phyloP scores from a whole-genome alignment of 1,140 invertebrate species.

The Cydia strobilella region DNA sequence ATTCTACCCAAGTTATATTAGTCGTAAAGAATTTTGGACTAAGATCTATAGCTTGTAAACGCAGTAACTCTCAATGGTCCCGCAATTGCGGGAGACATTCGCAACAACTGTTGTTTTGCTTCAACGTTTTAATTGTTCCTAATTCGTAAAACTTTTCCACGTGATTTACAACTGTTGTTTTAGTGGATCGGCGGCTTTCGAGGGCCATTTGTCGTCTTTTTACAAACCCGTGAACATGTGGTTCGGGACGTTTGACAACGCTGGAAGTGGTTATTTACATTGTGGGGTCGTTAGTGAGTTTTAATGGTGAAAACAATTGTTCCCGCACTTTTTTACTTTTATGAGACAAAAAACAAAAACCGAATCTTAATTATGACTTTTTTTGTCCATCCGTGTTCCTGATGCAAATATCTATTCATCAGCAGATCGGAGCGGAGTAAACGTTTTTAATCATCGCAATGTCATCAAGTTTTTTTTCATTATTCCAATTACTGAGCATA shows the following conservation, averaged over 20 bases:
- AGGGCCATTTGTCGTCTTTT: conserved; percentile 45
- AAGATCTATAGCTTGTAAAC: conserved; percentile 76
- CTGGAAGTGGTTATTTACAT: conserved; percentile 55
- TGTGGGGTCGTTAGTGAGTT: conserved; percentile 54
- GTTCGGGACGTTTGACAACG: conserved; percentile 40
- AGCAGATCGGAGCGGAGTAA: too few relatives aligned
- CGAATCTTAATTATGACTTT: not conserved
- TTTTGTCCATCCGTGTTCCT: not conserved
- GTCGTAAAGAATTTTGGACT: conserved; percentile 77
- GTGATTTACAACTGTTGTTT: conserved; percentile 73
- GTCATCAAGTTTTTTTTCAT: conserved; percentile 37
- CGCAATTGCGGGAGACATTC: conserved; percentile 75
- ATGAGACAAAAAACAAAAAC: not conserved
- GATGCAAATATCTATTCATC: not conserved
- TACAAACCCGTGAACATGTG: conserved; percentile 52
- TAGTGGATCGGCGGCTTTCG: conserved; percentile 52
- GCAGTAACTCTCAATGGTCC: conserved; percentile 73
- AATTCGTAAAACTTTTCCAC: conserved; percentile 75
- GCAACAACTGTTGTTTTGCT: conserved; percentile 78
- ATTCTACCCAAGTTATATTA: conserved; percentile 68
- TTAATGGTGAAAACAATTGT: conserved; percentile 47
- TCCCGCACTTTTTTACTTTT: not conserved
- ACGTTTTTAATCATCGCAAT: conserved; percentile 32
- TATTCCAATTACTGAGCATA: too few relatives aligned
- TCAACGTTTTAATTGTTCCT: conserved; percentile 78